These are phyloP conservation scores for Neogobius melanostomus DNA, from an alignment of 2,113 vertebrate genomes.

Conservation along the genomic window DNA sequence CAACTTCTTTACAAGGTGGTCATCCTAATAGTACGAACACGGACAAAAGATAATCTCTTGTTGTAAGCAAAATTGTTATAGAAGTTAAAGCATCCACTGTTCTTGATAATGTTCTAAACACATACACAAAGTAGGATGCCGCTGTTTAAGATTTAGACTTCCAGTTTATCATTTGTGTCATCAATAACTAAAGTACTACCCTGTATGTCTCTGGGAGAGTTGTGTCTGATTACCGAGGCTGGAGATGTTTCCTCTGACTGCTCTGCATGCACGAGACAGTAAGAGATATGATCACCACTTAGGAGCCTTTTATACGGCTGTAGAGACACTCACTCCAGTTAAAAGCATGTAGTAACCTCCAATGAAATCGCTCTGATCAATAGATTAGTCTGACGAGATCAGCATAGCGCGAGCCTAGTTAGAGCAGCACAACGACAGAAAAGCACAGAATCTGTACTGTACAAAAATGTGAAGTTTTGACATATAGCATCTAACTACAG, in stretches of 20 bases:
- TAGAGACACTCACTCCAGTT: constrained; percentile 31
- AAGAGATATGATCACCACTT: constrained; percentile 26
- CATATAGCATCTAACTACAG: too few species aligned
- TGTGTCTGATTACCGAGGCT: constrained; percentile 7
- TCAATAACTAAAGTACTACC: background rate
- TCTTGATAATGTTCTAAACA: background rate
- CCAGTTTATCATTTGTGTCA: background rate
- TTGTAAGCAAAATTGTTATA: too few species aligned
- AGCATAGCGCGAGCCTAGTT: too few species aligned
- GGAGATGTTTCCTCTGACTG: constrained; percentile 19
- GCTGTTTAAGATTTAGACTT: constrained; percentile 6
- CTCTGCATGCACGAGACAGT: constrained; percentile 21
- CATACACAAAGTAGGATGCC: background rate
- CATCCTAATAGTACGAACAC: too few species aligned
- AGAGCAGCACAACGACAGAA: too few species aligned
- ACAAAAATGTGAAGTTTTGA: too few species aligned
- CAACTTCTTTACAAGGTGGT: too few species aligned
- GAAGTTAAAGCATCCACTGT: too few species aligned
- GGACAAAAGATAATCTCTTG: too few species aligned
- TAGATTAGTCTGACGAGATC: constrained; percentile 8
- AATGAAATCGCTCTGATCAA: constrained; percentile 22
- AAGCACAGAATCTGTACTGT: too few species aligned
- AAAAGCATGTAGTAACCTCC: constrained; percentile 36
- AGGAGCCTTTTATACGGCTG: constrained; percentile 15
- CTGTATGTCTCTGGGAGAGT: constrained; percentile 3